Evolutionary conservation across 1,140 invertebrate species (phyloP).

Genomic region (Wasmannia auropunctata): DNA sequence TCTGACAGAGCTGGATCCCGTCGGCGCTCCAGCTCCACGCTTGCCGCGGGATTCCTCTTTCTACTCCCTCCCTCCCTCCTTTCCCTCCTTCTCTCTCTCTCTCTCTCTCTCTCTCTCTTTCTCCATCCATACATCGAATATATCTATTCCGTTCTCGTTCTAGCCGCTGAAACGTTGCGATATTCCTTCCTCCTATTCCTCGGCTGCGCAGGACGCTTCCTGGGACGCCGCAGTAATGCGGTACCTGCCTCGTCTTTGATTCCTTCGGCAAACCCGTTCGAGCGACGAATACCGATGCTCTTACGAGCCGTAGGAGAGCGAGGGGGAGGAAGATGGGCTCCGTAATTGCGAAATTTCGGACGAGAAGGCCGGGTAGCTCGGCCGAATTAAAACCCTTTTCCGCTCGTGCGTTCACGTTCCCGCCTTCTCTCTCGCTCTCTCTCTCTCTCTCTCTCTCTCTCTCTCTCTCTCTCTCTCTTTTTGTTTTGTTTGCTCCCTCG

Average conservation of each 20-base stretch:
- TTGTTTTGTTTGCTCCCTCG: too few species aligned
- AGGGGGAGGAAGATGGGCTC: not conserved
- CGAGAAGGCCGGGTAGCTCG: constrained; percentile 24
- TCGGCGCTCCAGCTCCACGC: constrained; percentile 47
- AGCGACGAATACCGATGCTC: constrained; percentile 58
- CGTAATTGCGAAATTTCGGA: constrained; percentile 52
- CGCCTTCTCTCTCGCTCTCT: not conserved
- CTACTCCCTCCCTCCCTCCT: not conserved
- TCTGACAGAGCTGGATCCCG: constrained; percentile 47
- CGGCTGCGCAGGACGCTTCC: constrained; percentile 30
- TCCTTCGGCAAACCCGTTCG: constrained; percentile 51
- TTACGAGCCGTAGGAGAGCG: not conserved
- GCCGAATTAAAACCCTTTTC: constrained; percentile 52
- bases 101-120: not conserved
- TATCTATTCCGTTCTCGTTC: not conserved
- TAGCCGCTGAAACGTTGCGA: constrained; percentile 20
- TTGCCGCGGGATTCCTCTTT: constrained; percentile 16
- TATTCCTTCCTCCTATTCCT: constrained; percentile 33
- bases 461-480: not conserved
- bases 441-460: too few species aligned
- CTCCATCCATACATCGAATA: not conserved
- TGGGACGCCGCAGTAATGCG: constrained; percentile 43
- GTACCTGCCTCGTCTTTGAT: constrained; percentile 66
- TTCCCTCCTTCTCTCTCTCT: not conserved
- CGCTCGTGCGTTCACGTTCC: constrained; percentile 10